phyloP scores from a whole-genome alignment of 1,140 invertebrate species.

The Tetragnatha versicolor region DNA sequence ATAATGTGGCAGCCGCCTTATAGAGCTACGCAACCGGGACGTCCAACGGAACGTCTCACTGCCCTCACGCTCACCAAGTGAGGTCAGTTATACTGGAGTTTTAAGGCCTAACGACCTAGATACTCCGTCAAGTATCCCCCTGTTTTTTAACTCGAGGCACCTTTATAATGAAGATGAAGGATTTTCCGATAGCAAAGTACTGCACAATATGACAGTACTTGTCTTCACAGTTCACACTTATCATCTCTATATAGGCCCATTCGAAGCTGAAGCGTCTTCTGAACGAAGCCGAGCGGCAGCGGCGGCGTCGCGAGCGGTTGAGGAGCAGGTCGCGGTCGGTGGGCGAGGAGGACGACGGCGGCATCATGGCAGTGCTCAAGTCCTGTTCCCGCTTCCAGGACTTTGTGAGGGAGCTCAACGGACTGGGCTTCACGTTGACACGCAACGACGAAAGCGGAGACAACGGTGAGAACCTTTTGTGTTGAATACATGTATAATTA shows the following conservation, averaged over 20 bases:
- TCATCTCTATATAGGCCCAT: neutral
- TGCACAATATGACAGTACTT: too few relatives aligned
- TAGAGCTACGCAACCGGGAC: too few relatives aligned
- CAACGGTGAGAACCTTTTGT: neutral
- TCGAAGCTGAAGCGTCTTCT: conserved; percentile 29
- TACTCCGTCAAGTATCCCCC: too few relatives aligned
- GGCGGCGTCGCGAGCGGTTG: conserved; percentile 6
- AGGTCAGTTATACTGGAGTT: too few relatives aligned
- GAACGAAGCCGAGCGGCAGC: conserved; percentile 34
- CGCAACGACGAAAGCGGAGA: conserved; percentile 3
- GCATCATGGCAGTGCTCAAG: conserved; percentile 26
- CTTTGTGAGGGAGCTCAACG: conserved; percentile 23
- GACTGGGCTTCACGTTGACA: conserved; percentile 1
- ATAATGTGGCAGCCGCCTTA: too few relatives aligned
- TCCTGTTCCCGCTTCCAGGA: conserved; percentile 41
- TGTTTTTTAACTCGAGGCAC: too few relatives aligned
- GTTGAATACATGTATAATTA: neutral
- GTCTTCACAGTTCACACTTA: too few relatives aligned
- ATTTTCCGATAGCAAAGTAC: too few relatives aligned
- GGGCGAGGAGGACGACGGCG: neutral
- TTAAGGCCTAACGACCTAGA: too few relatives aligned
- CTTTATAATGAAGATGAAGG: too few relatives aligned
- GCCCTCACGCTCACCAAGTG: too few relatives aligned
- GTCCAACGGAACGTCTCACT: too few relatives aligned
- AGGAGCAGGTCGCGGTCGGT: neutral